These are phyloP conservation scores for Semnornis frantzii DNA, from an alignment of 2,113 vertebrate genomes.

Conservation along the genomic window DNA sequence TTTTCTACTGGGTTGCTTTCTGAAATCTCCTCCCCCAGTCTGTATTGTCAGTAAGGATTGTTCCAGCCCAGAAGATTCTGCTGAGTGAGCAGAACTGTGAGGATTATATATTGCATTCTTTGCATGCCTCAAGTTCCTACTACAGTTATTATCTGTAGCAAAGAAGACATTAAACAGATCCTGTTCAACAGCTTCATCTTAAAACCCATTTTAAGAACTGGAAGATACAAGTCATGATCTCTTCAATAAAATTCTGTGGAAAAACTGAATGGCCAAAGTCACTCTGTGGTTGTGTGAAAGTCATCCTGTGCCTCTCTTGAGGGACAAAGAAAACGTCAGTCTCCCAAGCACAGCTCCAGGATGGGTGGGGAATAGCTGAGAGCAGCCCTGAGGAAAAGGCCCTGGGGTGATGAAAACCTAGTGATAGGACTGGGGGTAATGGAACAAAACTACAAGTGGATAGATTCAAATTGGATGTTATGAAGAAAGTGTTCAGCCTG, in stretches of 20 bases:
- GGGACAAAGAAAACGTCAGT: background rate
- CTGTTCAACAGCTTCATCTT: background rate
- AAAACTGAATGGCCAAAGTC: background rate
- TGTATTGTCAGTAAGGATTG: too few species aligned
- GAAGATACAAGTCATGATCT: background rate
- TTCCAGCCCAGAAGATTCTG: background rate
- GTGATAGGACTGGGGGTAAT: too few species aligned
- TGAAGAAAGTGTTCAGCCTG: too few species aligned
- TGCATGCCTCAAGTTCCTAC: background rate
- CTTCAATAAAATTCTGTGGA: background rate
- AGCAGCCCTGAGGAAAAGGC: too few species aligned
- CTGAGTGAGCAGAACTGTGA: background rate
- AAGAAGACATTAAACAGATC: constrained; percentile 9
- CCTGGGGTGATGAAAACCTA: too few species aligned
- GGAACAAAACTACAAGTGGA: too few species aligned
- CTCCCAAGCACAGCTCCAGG: too few species aligned
- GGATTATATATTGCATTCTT: background rate
- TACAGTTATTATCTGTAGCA: background rate
- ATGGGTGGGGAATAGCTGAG: too few species aligned
- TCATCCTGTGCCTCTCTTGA: background rate
- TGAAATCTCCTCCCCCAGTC: too few species aligned
- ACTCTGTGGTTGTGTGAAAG: too few species aligned
- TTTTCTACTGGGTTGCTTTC: too few species aligned
- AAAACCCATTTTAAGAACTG: background rate
- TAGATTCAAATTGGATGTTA: too few species aligned